Percentiles rank a stretch among this genome's conserved stretches.
Evolutionary conservation across 1,140 invertebrate genomes (phyloP).

Genomic region (Radopholus similis): DNA sequence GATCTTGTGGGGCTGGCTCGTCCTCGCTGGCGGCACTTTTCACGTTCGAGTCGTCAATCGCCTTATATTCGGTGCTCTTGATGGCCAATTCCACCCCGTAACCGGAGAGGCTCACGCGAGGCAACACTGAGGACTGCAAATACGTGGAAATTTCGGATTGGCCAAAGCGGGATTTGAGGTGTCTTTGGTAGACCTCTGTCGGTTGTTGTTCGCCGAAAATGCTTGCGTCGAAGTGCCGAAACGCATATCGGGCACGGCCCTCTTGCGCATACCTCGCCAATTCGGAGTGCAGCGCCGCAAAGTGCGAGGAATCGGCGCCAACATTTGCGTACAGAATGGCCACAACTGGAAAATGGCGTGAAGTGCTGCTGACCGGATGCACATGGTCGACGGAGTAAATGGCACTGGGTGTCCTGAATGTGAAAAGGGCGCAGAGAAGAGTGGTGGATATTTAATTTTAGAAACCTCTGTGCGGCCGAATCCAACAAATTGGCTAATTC

Average conservation of each 20-base stretch:
- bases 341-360: background rate
- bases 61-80: conserved; percentile 99
- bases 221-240: conserved; percentile 45
- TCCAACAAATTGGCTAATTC: background rate
- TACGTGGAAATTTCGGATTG: background rate
- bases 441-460: conserved; percentile 10
- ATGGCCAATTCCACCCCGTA: conserved; percentile 97
- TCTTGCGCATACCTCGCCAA: conserved; percentile 23
- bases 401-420: conserved; percentile 11
- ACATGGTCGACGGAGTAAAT: conserved; percentile 39
- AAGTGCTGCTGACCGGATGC: background rate
- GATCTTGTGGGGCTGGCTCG: conserved; percentile 31
- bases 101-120: conserved; percentile 76
- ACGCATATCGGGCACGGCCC: conserved; percentile 38
- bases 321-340: conserved; percentile 45
- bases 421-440: conserved; percentile 10
- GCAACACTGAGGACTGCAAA: conserved; percentile 15
- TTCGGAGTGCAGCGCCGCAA: conserved; percentile 20
- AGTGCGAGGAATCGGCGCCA: conserved; percentile 31
- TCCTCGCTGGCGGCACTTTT: conserved; percentile 25
- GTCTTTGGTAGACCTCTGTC: background rate
- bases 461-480: conserved; percentile 19
- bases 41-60: conserved; percentile 81
- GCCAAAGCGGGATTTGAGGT: background rate
- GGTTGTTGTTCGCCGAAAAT: background rate